These are phyloP conservation scores for Pygoscelis adeliae DNA, from an alignment of 2,113 vertebrate genomes.

Conservation along the genomic window DNA sequence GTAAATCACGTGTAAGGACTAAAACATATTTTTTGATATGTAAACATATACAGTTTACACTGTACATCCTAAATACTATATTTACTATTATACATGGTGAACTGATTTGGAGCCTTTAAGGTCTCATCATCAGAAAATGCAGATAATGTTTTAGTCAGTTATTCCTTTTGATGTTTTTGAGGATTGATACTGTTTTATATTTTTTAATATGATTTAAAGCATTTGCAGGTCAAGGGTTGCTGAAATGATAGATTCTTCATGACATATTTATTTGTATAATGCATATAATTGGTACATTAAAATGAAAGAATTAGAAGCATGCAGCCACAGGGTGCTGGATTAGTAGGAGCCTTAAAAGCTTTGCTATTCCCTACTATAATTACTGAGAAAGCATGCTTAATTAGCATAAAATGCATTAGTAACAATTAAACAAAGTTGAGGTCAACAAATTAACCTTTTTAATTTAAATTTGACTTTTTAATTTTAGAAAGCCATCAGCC, in stretches of 20 bases:
- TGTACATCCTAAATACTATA: neutral
- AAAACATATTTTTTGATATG: neutral
- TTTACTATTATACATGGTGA: neutral
- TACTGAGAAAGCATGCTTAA: conserved; percentile 55
- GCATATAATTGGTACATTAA: conserved; percentile 54
- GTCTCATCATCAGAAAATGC: neutral
- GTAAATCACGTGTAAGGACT: neutral
- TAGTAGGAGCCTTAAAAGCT: conserved; percentile 60
- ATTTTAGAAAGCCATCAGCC: conserved; percentile 24
- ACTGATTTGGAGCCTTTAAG: neutral
- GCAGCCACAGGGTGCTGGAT: conserved; percentile 44
- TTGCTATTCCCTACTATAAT: conserved; percentile 48
- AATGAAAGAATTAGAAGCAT: conserved; percentile 55
- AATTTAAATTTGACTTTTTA: conserved; percentile 53
- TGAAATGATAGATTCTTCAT: conserved; percentile 44
- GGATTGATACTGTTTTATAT: neutral
- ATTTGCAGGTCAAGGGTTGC: conserved; percentile 24
- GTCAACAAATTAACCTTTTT: conserved; percentile 56
- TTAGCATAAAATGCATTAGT: conserved; percentile 65
- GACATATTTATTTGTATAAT: conserved; percentile 65
- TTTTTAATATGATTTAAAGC: conserved; percentile 38
- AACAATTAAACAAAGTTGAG: conserved; percentile 66
- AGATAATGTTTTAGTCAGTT: neutral
- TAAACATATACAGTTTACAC: no score
- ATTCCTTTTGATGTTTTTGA: accelerated